Conservation (phyloP, 1,140 invertebrate species). For the Zaprionus camerounensis region DNA sequence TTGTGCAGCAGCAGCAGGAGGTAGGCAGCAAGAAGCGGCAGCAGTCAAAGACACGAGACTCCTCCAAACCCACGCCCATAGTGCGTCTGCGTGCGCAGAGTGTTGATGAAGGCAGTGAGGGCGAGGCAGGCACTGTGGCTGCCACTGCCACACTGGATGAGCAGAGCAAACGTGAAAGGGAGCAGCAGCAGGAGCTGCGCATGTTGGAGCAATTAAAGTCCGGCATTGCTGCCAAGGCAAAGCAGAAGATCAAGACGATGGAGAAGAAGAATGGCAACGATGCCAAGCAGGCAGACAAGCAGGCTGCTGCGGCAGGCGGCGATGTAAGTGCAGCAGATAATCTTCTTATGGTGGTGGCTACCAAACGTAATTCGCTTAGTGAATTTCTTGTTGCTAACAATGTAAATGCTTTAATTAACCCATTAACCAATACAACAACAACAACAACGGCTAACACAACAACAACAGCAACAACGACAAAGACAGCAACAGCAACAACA, state of each 20-base stretch:
- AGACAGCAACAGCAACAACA: conserved; percentile 31
- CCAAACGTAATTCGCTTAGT: conserved; percentile 82
- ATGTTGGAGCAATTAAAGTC: conserved; percentile 87
- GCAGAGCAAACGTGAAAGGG: conserved; percentile 61
- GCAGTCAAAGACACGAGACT: conserved; percentile 37
- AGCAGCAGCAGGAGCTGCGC: conserved; percentile 85
- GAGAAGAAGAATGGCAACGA: conserved; percentile 85
- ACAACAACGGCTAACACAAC: conserved; percentile 15
- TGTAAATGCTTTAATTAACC: conserved; percentile 77
- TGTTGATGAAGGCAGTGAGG: conserved; percentile 86
- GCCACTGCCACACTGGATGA: conserved; percentile 60
- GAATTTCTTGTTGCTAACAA: conserved; percentile 83
- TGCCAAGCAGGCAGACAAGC: conserved; percentile 42
- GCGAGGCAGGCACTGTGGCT: conserved; percentile 55
- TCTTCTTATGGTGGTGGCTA: conserved; percentile 36
- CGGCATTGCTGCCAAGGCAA: conserved; percentile 87
- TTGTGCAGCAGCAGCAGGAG: conserved; percentile 84
- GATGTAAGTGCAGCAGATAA: conserved; percentile 72
- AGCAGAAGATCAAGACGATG: conserved; percentile 85
- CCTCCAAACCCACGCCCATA: conserved; percentile 84
- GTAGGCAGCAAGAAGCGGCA: conserved; percentile 38
- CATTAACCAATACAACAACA: conserved; percentile 47
- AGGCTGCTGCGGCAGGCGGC: conserved; percentile 33
- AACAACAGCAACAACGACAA: conserved; percentile 26
- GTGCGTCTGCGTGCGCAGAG: conserved; percentile 88